A percentile compares a stretch with the other conserved stretches of the same genome.
Evolutionary conservation across 2,113 vertebrate genomes (phyloP).

Genomic region (Chaetura pelagica): DNA sequence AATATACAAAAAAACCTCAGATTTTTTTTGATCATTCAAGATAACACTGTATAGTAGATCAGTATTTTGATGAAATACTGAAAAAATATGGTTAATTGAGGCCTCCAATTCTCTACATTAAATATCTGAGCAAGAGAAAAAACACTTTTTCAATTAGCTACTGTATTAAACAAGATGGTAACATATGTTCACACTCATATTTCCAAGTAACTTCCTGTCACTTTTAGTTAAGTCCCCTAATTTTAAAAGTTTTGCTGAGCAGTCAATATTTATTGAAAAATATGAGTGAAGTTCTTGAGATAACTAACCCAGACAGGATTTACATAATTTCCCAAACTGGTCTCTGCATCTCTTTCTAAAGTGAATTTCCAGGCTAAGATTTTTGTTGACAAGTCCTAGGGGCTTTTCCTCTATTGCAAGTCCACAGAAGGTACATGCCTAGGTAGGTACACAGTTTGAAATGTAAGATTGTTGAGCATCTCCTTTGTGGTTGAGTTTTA

Average conservation of each 20-base stretch:
- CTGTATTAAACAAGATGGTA: not conserved
- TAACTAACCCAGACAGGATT: not conserved
- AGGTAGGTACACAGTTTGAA: not conserved
- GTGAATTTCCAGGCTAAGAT: not conserved
- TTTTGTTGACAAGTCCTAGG: not conserved
- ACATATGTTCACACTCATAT: not conserved
- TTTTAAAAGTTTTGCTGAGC: not conserved
- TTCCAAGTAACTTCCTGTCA: not conserved
- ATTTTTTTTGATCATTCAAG: not conserved
- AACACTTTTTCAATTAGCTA: not conserved
- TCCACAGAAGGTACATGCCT: not conserved
- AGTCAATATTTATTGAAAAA: not conserved
- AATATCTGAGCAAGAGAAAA: not conserved
- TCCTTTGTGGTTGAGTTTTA: not conserved
- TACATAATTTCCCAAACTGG: not conserved
- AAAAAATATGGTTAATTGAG: not conserved
- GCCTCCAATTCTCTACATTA: not conserved
- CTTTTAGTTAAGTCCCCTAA: not conserved
- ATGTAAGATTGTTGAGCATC: not conserved
- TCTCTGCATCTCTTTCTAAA: not conserved
- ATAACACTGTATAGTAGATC: not conserved
- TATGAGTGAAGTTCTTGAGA: not conserved
- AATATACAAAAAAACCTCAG: not conserved
- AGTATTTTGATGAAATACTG: not conserved
- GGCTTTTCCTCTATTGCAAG: not conserved